phyloP scores from a whole-genome alignment of 2,113 vertebrate species.

The Pygoscelis adeliae region DNA sequence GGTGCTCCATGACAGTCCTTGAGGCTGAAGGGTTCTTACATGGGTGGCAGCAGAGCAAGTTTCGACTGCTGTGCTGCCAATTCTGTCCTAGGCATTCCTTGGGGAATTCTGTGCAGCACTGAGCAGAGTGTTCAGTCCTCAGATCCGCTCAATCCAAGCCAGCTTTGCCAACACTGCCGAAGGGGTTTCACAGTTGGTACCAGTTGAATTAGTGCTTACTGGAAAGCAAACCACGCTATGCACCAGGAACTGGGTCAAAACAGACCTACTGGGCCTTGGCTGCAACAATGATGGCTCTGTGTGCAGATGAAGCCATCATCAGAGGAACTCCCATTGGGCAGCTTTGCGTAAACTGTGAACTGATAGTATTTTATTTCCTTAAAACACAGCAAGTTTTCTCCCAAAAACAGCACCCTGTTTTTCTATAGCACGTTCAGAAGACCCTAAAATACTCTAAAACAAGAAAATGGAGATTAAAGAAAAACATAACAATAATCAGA shows the following conservation, averaged over 20 bases:
- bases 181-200: not conserved
- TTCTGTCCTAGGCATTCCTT: not conserved
- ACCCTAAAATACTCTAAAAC: accelerated
- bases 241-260: not conserved
- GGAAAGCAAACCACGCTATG: not conserved
- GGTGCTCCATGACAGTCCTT: not conserved
- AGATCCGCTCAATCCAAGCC: not conserved
- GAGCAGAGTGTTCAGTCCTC: not conserved
- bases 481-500: accelerated
- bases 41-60: not conserved
- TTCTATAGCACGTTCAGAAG: not conserved
- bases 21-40: not conserved
- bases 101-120: not conserved
- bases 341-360: not conserved
- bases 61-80: not conserved
- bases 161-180: not conserved
- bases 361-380: not conserved
- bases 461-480: not conserved
- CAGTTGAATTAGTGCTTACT: not conserved
- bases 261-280: not conserved
- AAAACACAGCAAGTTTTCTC: not conserved
- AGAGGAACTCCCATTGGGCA: not conserved
- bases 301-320: not conserved
- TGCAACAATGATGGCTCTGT: not conserved
- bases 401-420: not conserved